Evolutionary conservation across 2,797 vertebrate genomes (phyloP), one percentile per base, ranked within the genome.

Genomic region (Botia almorhae): DNA sequence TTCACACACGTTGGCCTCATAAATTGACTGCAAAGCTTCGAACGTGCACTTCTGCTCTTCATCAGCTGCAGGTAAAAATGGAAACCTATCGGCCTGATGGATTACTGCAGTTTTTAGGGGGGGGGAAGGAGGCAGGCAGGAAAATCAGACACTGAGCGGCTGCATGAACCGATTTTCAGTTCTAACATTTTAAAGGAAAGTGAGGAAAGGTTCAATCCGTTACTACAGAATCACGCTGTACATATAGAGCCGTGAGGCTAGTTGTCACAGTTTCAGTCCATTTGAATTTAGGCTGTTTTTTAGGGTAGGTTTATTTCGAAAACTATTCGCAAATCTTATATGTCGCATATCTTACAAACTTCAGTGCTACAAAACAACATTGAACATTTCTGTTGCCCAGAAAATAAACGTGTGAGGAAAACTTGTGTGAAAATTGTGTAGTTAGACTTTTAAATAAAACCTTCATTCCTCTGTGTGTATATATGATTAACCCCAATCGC

Each of bases 81-180:
- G 46, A 79, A 79, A 63, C 46, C 69, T 43, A 64, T 65, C 86
- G 84, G 88, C 89, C 88, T 91, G 89, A 86, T 90, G 89, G 87
- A 91, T 80, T 83, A 29, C 86, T 86, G 89, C 81, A 36, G 85
- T 29, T 85, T 86, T 86, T 88, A 72, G 55, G 48, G 69, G 50
- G 39, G 58, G 72, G 77, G 72, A 72, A 29, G 19, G 55, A 46
- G 16, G 26, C 51, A 64, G 61, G 53, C 39, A 60, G 39, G 21
- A 69, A 71, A 78, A 78, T 70, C 76, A 78, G 67, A 36, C 67
- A 21, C 39, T 39, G 55, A 70, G 68, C n/a, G 2, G 43, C 21
- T 21, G 55, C 21, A 26, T 60, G 33, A 14, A 63, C 33, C 14
- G 0, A 26, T 14, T 63, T 63, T 63, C 26, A 33, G 26, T 33